Evolutionary conservation across 2,797 vertebrate species (phyloP).

Genomic region (Anableps anableps): DNA sequence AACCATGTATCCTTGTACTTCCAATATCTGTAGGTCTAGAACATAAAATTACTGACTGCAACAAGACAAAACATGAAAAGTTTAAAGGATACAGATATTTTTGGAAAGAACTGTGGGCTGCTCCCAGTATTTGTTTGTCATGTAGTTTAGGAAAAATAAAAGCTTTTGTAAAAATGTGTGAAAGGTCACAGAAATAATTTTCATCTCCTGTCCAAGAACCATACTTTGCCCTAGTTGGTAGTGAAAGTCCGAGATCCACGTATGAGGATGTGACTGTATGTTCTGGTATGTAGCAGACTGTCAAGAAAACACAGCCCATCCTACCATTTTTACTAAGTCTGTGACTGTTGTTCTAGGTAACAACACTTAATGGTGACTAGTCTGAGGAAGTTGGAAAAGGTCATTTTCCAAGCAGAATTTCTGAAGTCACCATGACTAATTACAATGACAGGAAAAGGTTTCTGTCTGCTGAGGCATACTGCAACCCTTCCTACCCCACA

Average conservation of each 20-base stretch:
- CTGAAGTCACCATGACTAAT: slow-evolving; percentile 55
- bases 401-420: slow-evolving; percentile 43
- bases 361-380: slow-evolving; percentile 12
- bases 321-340: slow-evolving; percentile 1
- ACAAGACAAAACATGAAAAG: not conserved
- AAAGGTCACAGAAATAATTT: not conserved
- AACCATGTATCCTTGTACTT: not conserved
- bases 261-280: slow-evolving; percentile 21
- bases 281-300: slow-evolving; percentile 20
- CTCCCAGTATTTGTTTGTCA: not conserved
- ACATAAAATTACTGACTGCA: not conserved
- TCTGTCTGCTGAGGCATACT: slow-evolving; percentile 27
- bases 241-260: slow-evolving; percentile 14
- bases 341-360: slow-evolving; percentile 22
- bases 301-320: slow-evolving; percentile 4
- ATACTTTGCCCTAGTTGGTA: not conserved
- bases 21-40: not conserved
- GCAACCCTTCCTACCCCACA: not conserved
- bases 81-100: not conserved
- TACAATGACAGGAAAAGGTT: slow-evolving; percentile 30
- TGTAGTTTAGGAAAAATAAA: not conserved
- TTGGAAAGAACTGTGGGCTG: not conserved
- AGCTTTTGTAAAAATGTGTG: not conserved
- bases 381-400: slow-evolving; percentile 17
- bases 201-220: not conserved